Evolutionary conservation across 2,113 vertebrate species (phyloP).

Genomic region (Strigops habroptila): DNA sequence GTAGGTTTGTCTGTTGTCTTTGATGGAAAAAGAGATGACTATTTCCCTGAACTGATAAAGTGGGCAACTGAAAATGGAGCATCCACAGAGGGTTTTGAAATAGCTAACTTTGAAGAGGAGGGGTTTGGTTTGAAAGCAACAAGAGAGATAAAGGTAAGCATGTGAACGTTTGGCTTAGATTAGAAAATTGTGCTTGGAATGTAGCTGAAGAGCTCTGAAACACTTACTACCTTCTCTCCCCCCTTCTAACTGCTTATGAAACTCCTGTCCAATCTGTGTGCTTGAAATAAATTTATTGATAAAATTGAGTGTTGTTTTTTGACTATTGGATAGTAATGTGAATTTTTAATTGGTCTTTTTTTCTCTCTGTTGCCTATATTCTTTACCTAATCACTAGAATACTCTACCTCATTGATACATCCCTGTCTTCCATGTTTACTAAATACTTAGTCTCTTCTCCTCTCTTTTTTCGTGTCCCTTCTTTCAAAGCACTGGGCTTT

Average conservation of each 20-base stretch:
- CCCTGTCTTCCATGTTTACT: neutral
- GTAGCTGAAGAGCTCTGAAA: neutral
- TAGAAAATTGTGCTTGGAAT: neutral
- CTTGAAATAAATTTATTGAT: neutral
- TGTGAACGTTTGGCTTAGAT: neutral
- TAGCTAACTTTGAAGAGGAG: slow-evolving; percentile 87
- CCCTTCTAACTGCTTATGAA: neutral
- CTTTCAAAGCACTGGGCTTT: neutral
- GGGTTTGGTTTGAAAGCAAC: slow-evolving; percentile 92
- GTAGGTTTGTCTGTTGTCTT: slow-evolving; percentile 90
- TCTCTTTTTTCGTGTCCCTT: neutral
- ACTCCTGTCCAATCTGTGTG: neutral
- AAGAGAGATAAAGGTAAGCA: slow-evolving; percentile 90
- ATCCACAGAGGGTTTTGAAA: slow-evolving; percentile 88
- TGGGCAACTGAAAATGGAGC: slow-evolving; percentile 91
- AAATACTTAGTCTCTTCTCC: neutral
- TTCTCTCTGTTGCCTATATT: neutral
- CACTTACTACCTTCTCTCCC: neutral
- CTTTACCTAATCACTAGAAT: neutral
- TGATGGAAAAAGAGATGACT: slow-evolving; percentile 91
- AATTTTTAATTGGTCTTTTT: neutral
- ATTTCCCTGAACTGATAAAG: slow-evolving; percentile 87
- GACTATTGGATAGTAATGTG: neutral
- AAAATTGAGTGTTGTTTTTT: neutral
- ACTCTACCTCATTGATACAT: neutral